Evolutionary conservation across 1,140 invertebrate species (phyloP).

Genomic region (Nebria ingens): DNA sequence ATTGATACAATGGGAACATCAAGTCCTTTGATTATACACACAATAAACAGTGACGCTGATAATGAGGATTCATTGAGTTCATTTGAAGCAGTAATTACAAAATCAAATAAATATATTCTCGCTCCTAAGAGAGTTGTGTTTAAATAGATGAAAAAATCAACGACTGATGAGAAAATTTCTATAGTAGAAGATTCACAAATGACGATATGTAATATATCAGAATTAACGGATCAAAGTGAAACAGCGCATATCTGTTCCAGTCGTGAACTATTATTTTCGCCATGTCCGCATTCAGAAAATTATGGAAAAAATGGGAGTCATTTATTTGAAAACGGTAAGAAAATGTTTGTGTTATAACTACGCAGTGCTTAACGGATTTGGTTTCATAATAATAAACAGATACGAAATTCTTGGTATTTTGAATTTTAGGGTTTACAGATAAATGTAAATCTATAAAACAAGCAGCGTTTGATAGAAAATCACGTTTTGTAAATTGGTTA

Average conservation of each 20-base stretch:
- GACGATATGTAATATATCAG: neutral
- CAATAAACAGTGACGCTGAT: slow-evolving; percentile 12
- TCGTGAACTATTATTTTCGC: too few species aligned
- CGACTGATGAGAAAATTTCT: neutral
- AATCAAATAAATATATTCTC: too few species aligned
- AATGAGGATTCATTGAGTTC: slow-evolving; percentile 15
- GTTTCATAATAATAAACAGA: too few species aligned
- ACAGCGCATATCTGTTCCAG: too few species aligned
- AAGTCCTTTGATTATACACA: too few species aligned
- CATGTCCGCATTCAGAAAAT: too few species aligned
- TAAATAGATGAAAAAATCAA: neutral
- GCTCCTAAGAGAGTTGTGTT: too few species aligned
- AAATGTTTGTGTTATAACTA: too few species aligned
- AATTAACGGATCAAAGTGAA: neutral
- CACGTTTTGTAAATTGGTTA: neutral
- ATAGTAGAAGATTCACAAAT: neutral
- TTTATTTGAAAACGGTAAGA: neutral
- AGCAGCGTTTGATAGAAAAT: neutral
- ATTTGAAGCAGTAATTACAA: too few species aligned
- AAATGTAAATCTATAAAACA: neutral
- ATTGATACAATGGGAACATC: slow-evolving; percentile 18
- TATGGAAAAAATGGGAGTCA: too few species aligned
- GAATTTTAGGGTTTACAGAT: neutral
- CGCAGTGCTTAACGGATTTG: too few species aligned
- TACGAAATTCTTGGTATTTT: too few species aligned